Base-by-base conservation (phyloP, 2,797 vertebrate species). In the Geotrypetes seraphini region DNA sequence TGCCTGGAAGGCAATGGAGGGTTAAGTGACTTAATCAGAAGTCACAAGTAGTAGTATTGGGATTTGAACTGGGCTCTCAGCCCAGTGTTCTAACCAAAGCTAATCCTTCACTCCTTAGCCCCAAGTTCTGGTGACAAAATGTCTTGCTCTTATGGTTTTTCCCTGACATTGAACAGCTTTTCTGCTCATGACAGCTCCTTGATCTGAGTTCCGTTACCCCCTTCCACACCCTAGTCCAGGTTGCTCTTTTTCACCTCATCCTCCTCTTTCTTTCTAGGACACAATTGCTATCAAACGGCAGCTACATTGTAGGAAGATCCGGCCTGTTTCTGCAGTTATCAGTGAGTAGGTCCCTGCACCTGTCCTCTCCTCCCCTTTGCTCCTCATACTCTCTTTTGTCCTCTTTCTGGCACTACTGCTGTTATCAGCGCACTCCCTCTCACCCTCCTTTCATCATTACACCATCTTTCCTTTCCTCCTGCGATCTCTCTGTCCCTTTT, bases 261-360 rank as follows among this genome's bases (percentile, higher is more conserved):
- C 17, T n/a, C 21, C 28, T 43, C 19, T 21, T 18, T 31, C 4
- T 2, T 28, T 22, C 27, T 56, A 95, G 91, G 91, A 95, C 63
- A 93, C 90, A 2, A 91, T 93, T 64, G 89, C 90, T 33, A 89
- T 93, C 46, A 91, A 88, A 61, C 89, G 91, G 62, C 78, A 81
- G 40, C 83, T 87, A 50, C 83, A 88, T 48, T 88, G 88, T 25
- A 81, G 91, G 27, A 80, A 88, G 57, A 92, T 92, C 29, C 85
- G 91, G n/a, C 91, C 91, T 0, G 89, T 87, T 20, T 95, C 90
- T 31, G 89, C 87, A 52, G 85, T 88, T 71, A 83, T 86, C 42
- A 88, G 91, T 92, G 73, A 89, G 89, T 76, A 8, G 7, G 4
- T 4, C 5, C 3, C 2, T 20, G 31, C 16, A 18, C 6, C 18